Base-by-base conservation (phyloP, 2,888 invertebrate genomes). In the Perithous albicinctus region DNA sequence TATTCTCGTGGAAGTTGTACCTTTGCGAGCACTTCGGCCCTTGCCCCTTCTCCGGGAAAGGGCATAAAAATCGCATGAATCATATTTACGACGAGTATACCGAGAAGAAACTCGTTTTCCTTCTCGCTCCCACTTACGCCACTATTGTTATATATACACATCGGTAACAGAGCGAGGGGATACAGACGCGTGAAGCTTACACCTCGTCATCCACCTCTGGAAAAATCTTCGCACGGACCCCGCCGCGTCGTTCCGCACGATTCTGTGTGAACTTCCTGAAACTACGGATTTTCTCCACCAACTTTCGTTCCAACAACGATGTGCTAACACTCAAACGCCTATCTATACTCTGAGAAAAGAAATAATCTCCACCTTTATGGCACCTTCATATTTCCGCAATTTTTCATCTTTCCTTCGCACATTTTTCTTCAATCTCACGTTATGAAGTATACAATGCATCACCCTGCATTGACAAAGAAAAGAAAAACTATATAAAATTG, bases 61-160 rank as follows among this genome's bases (percentile, higher is more conserved):
- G 56, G 72, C 79, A 82, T 84, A 85, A 87, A 87, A 87, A 87
- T 87, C 78, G 66, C 82, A 84, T 85, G 86, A 87, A 85, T 86
- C 85, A 85, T 84, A 75, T 87, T 87, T 87, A 85, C 86, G 80
- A 83, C 69, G 67, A 64, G 78, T 46, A 73, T 35, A 59, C 78
- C 23, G 43, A 48, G 77, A 70, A 80, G 82, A 41, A 80, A 76
- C 56, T 59, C 70, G 51, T 59, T 59, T 66, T 35, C 48, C 66
- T 10, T 80, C 70, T 54, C 26, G 43, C 59, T 70, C 43, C 54
- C 48, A 41, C 32, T 26, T 32, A 61, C 67, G 20, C 56, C 46
- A 18, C 64, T 64, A 43, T 56, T 38, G 29, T 67, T 46, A 20
- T 56, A 69, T 46, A 18, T 35, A 18, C 35, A 29, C 48, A 43